phyloP scores from a whole-genome alignment of 2,113 vertebrate genomes.

The Sorex araneus region DNA sequence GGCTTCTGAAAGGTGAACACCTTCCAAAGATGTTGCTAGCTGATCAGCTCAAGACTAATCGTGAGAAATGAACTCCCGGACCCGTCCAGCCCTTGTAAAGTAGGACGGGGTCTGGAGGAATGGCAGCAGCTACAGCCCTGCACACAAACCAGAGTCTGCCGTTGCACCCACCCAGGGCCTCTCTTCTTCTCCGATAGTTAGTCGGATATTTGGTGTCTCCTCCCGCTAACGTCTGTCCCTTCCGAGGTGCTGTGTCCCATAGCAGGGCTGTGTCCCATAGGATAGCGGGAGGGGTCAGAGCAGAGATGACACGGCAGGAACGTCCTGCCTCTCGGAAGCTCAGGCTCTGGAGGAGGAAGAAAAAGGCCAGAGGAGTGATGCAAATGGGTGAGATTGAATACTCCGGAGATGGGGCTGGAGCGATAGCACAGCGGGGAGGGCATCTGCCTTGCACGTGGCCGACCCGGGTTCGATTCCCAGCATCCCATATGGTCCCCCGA shows the following conservation, averaged over 20 bases:
- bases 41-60: slow-evolving; percentile 7
- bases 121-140: neutral
- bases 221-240: neutral
- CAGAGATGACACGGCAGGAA: neutral
- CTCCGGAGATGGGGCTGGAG: no score
- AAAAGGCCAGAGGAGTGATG: neutral
- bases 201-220: neutral
- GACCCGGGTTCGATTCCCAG: no score
- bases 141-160: neutral
- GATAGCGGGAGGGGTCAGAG: neutral
- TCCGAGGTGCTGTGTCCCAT: neutral
- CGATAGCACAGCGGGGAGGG: no score
- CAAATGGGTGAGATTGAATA: neutral
- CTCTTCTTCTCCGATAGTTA: slow-evolving; percentile 23
- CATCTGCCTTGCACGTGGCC: no score
- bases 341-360: neutral
- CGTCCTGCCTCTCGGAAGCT: neutral
- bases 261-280: neutral
- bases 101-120: no score
- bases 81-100: no score
- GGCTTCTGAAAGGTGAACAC: slow-evolving; percentile 38
- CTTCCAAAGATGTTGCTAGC: slow-evolving; percentile 29
- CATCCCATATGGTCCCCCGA: no score
- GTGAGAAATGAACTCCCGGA: slow-evolving; percentile 23
- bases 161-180: neutral